Evolutionary conservation across 1,140 invertebrate species (phyloP), one percentile per base, ranked within the genome.

Genomic region (Dreissena rostriformis): DNA sequence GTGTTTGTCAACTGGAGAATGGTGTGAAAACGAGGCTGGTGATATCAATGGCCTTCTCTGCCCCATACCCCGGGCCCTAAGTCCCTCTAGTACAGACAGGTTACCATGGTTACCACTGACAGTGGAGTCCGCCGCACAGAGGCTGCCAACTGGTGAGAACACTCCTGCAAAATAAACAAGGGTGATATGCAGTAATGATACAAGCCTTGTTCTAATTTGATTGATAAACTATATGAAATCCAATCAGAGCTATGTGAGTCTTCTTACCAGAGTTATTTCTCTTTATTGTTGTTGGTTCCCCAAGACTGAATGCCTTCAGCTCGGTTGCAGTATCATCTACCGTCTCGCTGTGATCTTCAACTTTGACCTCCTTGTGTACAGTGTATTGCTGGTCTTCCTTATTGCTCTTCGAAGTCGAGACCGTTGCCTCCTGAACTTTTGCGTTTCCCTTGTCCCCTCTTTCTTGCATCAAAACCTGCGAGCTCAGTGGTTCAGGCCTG

Each of bases 1-100:
- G 49, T 77, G 75, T 6, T 49, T 77, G 5, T 77, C 63, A 10
- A 39, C 14, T 51, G 28, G 15, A 19, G 75, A 77, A 29, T 26
- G 22, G 66, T 77, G 75, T 12, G n/a, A 65, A 77, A 77, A 77
- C 65, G 63, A 39, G 11, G 75, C 61, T n/a, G 75, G 75, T 49
- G 75, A 66, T n/a, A 77, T 49, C 29, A 77, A 61, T 22, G 75
- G 39, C 51, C 75, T 77, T 39, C 63, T 63, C 52, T 77, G 75
- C 17, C 67, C 67, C 22, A 68, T 19, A 28, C 39, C 66, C 49
- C 63, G 61, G 14, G 75, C 65, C 61, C 49, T 28, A 19, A 77
- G 51, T 12, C 49, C 65, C 17, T 66, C 8, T 14, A 49, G 49
- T 26, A 77, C 28, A 10, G 75, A 77, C 29, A 66, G 75, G 61